Conservation (phyloP, 2,888 invertebrate genomes). For the Scaptomyza reducta region DNA sequence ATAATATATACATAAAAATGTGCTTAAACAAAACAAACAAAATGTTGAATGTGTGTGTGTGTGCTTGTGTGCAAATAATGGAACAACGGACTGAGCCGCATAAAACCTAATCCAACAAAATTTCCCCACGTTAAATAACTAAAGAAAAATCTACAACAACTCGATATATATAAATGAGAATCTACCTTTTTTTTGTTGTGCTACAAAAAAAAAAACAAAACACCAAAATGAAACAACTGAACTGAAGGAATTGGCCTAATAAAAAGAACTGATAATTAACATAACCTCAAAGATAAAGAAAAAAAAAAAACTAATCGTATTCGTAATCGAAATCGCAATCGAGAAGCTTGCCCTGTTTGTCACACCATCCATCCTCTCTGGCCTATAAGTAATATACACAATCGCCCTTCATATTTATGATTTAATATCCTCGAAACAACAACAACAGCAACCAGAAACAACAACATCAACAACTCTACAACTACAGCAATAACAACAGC, state of each 20-base stretch:
- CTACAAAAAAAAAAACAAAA: slow-evolving; percentile 11
- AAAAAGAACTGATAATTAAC: slow-evolving; percentile 33
- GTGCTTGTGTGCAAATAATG: slow-evolving; percentile 24
- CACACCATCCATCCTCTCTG: slow-evolving; percentile 42
- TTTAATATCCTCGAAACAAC: slow-evolving; percentile 28
- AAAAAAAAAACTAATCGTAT: not conserved
- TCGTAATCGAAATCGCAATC: slow-evolving; percentile 1
- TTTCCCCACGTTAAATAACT: slow-evolving; percentile 35
- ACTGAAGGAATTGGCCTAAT: slow-evolving; percentile 18
- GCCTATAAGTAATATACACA: slow-evolving; percentile 35
- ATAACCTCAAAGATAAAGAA: slow-evolving; percentile 13
- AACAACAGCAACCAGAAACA: slow-evolving; percentile 19
- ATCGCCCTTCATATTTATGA: slow-evolving; percentile 46
- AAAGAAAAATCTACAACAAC: slow-evolving; percentile 3
- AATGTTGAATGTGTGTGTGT: slow-evolving; percentile 38
- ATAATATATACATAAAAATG: slow-evolving; percentile 2
- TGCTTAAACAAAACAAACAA: slow-evolving; percentile 13
- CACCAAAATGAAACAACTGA: slow-evolving; percentile 29
- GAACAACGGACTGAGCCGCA: slow-evolving; percentile 36
- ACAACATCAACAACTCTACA: not conserved
- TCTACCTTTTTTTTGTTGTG: slow-evolving; percentile 43
- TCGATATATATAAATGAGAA: slow-evolving; percentile 13
- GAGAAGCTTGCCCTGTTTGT: slow-evolving; percentile 68
- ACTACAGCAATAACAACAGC: slow-evolving; percentile 5
- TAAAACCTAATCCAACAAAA: slow-evolving; percentile 27